A percentile compares a stretch with the other conserved stretches of the same genome.
phyloP scores from a whole-genome alignment of 2,888 invertebrate species.

The Lithodes maja region DNA sequence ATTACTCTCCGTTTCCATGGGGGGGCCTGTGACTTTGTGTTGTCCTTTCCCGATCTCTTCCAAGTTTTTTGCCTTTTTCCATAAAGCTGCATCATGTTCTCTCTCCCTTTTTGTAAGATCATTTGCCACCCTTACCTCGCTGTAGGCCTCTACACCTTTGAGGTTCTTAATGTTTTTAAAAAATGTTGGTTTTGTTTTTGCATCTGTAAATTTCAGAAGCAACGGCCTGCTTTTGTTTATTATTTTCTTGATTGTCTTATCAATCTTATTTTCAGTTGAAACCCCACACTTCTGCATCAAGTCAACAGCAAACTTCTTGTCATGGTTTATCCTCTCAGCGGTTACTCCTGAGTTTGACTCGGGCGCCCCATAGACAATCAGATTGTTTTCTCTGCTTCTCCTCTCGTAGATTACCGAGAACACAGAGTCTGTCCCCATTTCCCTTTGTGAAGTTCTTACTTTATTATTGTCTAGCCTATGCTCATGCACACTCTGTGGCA shows the following conservation, averaged over 20 bases:
- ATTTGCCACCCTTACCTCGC: constrained; percentile 25
- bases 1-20: constrained; percentile 22
- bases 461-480: not conserved
- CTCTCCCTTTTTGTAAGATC: constrained; percentile 17
- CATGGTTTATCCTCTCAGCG: not conserved
- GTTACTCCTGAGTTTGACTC: not conserved
- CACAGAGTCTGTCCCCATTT: not conserved
- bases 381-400: constrained; percentile 19
- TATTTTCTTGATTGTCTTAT: not conserved
- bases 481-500: not conserved
- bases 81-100: constrained; percentile 26
- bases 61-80: constrained; percentile 34
- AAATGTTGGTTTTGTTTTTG: not conserved
- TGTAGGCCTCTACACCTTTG: not conserved
- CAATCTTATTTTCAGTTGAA: constrained; percentile 1
- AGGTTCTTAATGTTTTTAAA: constrained; percentile 24
- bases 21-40: constrained; percentile 34
- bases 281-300: not conserved
- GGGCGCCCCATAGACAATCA: constrained; percentile 3
- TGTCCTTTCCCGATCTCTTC: constrained; percentile 5
- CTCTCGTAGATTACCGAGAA: not conserved
- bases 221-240: not conserved
- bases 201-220: constrained; percentile 23
- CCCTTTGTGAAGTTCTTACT: not conserved
- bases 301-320: not conserved